These are phyloP conservation scores for Saxidomus purpurata DNA, from an alignment of 1,140 invertebrate genomes.

Conservation along the genomic window DNA sequence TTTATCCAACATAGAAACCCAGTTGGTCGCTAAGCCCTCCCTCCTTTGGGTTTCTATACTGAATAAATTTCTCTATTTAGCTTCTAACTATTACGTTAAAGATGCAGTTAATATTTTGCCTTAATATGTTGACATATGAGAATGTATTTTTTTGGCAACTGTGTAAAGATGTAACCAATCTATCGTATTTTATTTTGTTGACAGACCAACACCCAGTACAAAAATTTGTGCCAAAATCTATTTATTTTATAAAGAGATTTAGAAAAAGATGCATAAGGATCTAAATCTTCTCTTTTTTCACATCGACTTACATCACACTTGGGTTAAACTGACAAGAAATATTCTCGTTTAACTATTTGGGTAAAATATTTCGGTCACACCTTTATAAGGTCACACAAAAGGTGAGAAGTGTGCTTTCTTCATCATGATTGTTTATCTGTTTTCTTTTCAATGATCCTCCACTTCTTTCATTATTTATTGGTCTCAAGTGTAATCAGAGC, in stretches of 20 bases:
- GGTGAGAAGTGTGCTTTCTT: background rate
- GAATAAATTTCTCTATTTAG: too few species aligned
- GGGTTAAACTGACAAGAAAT: too few species aligned
- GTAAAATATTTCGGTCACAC: background rate
- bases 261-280: background rate
- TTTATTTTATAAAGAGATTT: background rate
- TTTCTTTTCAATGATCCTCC: background rate
- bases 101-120: too few species aligned
- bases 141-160: too few species aligned
- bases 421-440: background rate
- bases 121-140: too few species aligned
- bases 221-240: background rate
- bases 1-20: too few species aligned
- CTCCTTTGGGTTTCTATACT: too few species aligned
- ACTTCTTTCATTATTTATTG: background rate
- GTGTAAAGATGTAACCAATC: background rate
- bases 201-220: background rate
- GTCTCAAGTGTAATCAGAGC: background rate
- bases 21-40: too few species aligned
- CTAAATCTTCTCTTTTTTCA: background rate
- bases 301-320: background rate
- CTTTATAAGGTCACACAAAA: constrained; percentile 5
- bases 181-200: background rate
- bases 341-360: background rate
- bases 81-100: too few species aligned